These are phyloP conservation scores for Chaetophractus vellerosus DNA, from an alignment of 2,797 vertebrate genomes.

Conservation along the genomic window DNA sequence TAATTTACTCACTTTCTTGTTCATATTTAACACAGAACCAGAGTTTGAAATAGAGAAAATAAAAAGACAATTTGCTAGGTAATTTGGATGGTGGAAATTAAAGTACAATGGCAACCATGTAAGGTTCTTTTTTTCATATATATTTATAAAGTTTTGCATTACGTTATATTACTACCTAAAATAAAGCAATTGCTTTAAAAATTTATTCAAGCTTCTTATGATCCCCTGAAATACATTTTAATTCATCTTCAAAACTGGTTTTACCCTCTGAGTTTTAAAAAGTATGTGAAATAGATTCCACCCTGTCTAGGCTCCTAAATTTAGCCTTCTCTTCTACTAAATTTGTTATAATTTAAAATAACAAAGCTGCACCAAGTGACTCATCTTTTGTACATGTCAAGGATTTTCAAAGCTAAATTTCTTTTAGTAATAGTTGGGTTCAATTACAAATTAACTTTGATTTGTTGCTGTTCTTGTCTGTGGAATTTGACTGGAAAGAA, in stretches of 20 bases:
- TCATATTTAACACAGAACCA: not conserved
- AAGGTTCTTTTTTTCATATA: not conserved
- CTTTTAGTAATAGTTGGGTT: slow-evolving; percentile 82
- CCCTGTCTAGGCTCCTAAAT: slow-evolving; percentile 55
- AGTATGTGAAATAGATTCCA: slow-evolving; percentile 56
- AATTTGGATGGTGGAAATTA: not conserved
- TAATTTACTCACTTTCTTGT: slow-evolving; percentile 26
- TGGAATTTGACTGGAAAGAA: slow-evolving; percentile 80
- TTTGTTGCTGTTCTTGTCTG: slow-evolving; percentile 79
- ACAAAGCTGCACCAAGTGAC: slow-evolving; percentile 78
- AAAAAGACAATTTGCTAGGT: not conserved
- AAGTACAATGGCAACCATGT: not conserved
- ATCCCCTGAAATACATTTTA: slow-evolving; percentile 63
- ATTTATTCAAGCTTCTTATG: not conserved
- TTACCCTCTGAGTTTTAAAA: slow-evolving; percentile 77
- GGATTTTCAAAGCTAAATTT: slow-evolving; percentile 80
- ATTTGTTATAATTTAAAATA: slow-evolving; percentile 85
- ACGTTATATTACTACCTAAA: not conserved
- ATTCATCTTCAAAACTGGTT: slow-evolving; percentile 77
- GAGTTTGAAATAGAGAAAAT: slow-evolving; percentile 26
- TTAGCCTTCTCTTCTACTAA: slow-evolving; percentile 67
- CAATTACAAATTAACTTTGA: slow-evolving; percentile 84
- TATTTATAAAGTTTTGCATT: not conserved
- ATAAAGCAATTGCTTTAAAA: slow-evolving; percentile 49
- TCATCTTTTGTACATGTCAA: slow-evolving; percentile 78